A percentile compares a stretch with the other conserved stretches of the same genome.
phyloP scores from a whole-genome alignment of 2,113 vertebrate species.

The Pseudorasbora parva region DNA sequence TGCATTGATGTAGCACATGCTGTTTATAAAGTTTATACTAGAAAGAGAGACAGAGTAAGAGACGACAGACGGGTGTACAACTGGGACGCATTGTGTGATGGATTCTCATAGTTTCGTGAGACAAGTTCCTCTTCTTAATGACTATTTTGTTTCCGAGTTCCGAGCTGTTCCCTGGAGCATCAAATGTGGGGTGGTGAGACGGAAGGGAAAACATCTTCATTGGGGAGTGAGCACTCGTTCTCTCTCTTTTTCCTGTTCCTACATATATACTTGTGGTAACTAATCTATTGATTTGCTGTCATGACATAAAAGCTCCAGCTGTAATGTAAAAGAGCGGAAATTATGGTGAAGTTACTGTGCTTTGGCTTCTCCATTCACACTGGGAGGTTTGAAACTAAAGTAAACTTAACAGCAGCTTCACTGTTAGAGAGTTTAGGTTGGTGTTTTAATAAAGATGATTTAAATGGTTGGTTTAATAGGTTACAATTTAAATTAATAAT shows the following conservation, averaged over 20 bases:
- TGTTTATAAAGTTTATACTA: constrained; percentile 35
- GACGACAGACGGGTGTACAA: constrained; percentile 19
- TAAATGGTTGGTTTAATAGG: no score
- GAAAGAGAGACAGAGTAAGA: constrained; percentile 12
- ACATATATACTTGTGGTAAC: constrained; percentile 23
- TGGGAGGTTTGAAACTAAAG: not conserved
- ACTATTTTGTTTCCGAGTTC: constrained; percentile 56
- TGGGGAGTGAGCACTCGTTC: constrained; percentile 28
- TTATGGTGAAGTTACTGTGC: not conserved
- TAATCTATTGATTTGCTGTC: constrained; percentile 31
- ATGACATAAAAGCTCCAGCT: not conserved
- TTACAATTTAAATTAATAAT: not conserved
- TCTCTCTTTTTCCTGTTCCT: constrained; percentile 11
- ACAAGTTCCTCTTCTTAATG: constrained; percentile 57
- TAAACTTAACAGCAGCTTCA: not conserved
- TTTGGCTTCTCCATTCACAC: not conserved
- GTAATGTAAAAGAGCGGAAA: constrained; percentile 15
- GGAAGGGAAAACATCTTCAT: constrained; percentile 47
- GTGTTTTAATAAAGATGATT: not conserved
- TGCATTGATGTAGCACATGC: constrained; percentile 22
- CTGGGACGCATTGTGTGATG: constrained; percentile 46
- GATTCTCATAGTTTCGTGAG: constrained; percentile 53
- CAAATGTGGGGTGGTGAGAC: constrained; percentile 44
- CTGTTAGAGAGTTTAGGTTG: not conserved
- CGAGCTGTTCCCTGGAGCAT: constrained; percentile 52